These are phyloP conservation scores for Ladona fulva DNA, from an alignment of 1,140 invertebrate species.

Conservation along the genomic window DNA sequence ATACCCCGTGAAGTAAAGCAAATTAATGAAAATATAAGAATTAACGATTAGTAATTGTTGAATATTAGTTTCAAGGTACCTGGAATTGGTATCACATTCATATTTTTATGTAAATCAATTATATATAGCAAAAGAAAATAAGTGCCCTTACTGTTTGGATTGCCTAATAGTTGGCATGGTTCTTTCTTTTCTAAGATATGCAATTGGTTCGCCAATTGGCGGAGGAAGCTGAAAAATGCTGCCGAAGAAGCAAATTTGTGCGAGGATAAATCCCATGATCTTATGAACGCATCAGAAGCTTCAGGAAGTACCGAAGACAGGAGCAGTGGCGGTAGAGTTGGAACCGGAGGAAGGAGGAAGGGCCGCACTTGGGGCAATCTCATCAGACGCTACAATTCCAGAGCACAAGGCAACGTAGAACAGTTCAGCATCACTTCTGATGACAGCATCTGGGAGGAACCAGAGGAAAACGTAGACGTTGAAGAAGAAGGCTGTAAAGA, in stretches of 20 bases:
- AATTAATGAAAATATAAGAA: no score
- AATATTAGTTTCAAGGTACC: no score
- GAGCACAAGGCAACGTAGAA: slow-evolving; percentile 59
- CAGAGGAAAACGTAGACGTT: slow-evolving; percentile 20
- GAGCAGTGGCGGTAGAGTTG: not conserved
- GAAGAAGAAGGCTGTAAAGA: not conserved
- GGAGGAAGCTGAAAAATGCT: slow-evolving; percentile 59
- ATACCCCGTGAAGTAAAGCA: no score
- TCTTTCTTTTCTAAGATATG: slow-evolving; percentile 44
- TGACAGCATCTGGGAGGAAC: slow-evolving; percentile 62
- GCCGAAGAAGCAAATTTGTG: not conserved
- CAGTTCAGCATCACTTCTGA: slow-evolving; percentile 64
- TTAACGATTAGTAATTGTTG: no score
- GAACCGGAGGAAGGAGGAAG: not conserved
- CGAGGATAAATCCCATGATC: not conserved
- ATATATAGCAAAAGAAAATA: no score
- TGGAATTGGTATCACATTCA: no score
- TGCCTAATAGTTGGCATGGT: not conserved
- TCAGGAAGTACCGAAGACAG: not conserved
- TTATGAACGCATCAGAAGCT: not conserved
- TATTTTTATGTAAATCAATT: no score
- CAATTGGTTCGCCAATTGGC: slow-evolving; percentile 70
- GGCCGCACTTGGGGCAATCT: slow-evolving; percentile 52
- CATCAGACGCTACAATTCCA: slow-evolving; percentile 60
- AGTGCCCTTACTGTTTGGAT: no score